Base-by-base conservation (phyloP, 2,888 invertebrate genomes). In the Hydraecia micacea region DNA sequence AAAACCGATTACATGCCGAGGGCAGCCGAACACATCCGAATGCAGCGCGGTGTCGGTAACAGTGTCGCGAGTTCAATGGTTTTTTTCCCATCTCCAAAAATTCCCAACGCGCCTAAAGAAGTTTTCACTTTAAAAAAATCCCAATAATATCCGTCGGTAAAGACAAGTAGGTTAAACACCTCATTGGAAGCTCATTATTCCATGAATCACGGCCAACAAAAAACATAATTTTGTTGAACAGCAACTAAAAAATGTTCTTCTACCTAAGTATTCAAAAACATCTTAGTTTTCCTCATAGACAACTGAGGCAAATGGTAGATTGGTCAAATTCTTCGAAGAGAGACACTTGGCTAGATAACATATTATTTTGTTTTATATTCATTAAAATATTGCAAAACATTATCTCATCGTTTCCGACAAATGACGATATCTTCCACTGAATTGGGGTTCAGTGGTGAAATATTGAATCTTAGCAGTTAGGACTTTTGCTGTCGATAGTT, bases 391-490 rank as follows among this genome's bases (percentile, higher is more conserved):
- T 86, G 83, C 91, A 91, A 92, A 92, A 91, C 89, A 92, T 94
- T 94, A 94, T 93, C 93, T 93, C 92, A 92, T 88, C 83, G 86
- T 82, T 91, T 91, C 90, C 90, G 89, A 90, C 88, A 71, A 83
- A 87, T 91, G 92, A 91, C 91, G 90, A 91, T 92, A 92, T 92
- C 86, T 81, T n/a, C n/a, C n/a, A 79, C 71, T 71, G 91, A 91
- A 91, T 89, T 89, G 85, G 93, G 90, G 91, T 86, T 90, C 93
- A 63, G 68, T 74, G 15, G 28, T 2, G 32, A 55, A 77, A 71
- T 68, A 49, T n/a, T 52, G 2, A 65, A 73, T 52, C 58, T 32
- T 15, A 55, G n/a, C 13, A 62, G 49, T 39, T 25, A n/a, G 6
- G 0, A 39, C 2, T 63, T 77, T 3, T 25, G 46, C 11, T 25